Base-by-base conservation (phyloP, 2,113 vertebrate genomes). In the Oncorhynchus gorbuscha region DNA sequence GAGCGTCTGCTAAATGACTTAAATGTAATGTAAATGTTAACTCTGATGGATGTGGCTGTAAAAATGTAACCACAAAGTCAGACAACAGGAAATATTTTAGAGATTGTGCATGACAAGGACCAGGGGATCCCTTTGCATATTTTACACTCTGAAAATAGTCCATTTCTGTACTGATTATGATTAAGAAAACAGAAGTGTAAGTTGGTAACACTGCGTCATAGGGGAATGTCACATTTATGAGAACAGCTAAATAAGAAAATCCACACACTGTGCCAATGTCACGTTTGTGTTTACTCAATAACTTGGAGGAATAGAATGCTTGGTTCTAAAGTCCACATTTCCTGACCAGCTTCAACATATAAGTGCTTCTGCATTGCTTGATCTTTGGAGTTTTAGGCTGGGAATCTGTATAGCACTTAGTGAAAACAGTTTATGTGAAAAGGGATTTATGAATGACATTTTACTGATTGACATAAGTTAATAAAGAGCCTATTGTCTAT, bases 61-160 rank as follows among this genome's bases (percentile, higher is more conserved):
- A 45, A 45, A 39, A 8, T 39, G 2, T 39, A 39, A 39, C 39
- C 8, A 39, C 8, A 39, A 8, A 39, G 39, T 39, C 9, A 11
- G 39, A 45, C 39, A 28, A 1, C 18, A 68, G 3, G 5, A 32
- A 13, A 35, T 6, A 35, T 28, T 12, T 18, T 35, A 9, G 35
- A 39, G 35, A 8, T 39, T 0, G 35, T 39, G 35, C 35, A 39
- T 39, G 7, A 39, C 35, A 8, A 39, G 35, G 35, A 39, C 35
- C 35, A 39, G 35, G 35, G 5, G 35, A 39, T 39, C 35, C 35
- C 35, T 39, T 39, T 39, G 35, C 35, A 39, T 12, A 14, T 55
- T 55, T 71, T 76, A 32, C 26, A 24, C 3, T 70, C 70, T 77
- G 5, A 74, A 39, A 39, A 39, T 35, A 67, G 49, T 14, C 3